Conservation (phyloP, 2,888 invertebrate genomes). For the Ceratothoa steindachneri region DNA sequence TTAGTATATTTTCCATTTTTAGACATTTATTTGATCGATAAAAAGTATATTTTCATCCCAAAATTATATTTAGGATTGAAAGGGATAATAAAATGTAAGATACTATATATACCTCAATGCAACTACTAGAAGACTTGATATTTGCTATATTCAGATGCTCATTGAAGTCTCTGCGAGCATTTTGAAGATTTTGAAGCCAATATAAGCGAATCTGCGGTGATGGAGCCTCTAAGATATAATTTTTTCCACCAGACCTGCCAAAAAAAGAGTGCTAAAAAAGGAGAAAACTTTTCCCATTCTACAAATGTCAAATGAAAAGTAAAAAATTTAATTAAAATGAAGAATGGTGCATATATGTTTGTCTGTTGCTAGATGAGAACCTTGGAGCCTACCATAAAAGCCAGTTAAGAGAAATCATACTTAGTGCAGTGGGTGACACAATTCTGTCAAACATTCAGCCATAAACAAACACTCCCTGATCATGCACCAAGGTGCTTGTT, state of each 20-base stretch:
- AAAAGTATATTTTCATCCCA: too few relatives aligned
- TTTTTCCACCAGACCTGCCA: slow-evolving; percentile 52
- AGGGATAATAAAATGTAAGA: background rate
- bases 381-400: too few relatives aligned
- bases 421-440: too few relatives aligned
- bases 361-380: too few relatives aligned
- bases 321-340: background rate
- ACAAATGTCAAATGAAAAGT: too few relatives aligned
- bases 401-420: too few relatives aligned
- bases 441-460: too few relatives aligned
- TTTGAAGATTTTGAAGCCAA: slow-evolving; percentile 55
- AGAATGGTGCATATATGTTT: background rate
- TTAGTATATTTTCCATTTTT: too few relatives aligned
- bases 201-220: slow-evolving; percentile 53
- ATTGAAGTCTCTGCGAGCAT: slow-evolving; percentile 52
- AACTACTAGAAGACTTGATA: background rate
- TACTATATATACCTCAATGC: slow-evolving; percentile 16
- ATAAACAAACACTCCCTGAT: too few relatives aligned
- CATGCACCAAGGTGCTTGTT: too few relatives aligned
- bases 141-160: slow-evolving; percentile 48
- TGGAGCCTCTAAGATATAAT: slow-evolving; percentile 53
- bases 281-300: background rate
- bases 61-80: too few relatives aligned
- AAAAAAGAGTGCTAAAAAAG: background rate
- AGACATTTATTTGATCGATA: too few relatives aligned